Evolutionary conservation across 2,888 invertebrate genomes (phyloP).

Genomic region (Stenurella melanura): DNA sequence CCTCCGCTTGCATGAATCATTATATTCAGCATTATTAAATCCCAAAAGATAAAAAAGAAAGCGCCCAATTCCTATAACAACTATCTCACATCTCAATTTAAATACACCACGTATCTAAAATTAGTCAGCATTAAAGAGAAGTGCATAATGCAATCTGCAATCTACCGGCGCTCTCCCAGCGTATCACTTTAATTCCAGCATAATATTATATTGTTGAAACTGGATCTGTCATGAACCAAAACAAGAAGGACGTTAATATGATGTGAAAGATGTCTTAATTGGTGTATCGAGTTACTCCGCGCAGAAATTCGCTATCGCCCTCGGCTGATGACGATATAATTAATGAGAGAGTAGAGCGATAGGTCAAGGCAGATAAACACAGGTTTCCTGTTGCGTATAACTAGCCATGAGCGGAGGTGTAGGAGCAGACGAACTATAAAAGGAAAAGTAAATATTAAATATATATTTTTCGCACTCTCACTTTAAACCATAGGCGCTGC

Average conservation of each 20-base stretch:
- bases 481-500: too few relatives aligned
- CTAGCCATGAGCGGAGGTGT: neutral
- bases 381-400: neutral
- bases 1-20: neutral
- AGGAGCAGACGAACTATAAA: neutral
- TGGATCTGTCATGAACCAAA: neutral
- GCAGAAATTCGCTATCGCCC: conserved; percentile 6
- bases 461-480: too few relatives aligned
- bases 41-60: neutral
- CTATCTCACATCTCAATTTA: neutral
- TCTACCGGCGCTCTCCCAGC: neutral
- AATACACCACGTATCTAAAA: neutral
- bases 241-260: neutral
- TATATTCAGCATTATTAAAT: neutral
- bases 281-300: neutral
- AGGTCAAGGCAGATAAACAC: conserved; percentile 24
- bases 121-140: neutral
- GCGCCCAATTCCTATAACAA: neutral
- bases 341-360: conserved; percentile 25
- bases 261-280: conserved; percentile 17
- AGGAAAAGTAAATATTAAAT: neutral
- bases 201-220: neutral
- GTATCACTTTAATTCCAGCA: neutral
- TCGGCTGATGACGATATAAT: conserved; percentile 9
- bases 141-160: conserved; percentile 8